Base-by-base conservation (phyloP, 2,113 vertebrate species). In the Rhea americana region DNA sequence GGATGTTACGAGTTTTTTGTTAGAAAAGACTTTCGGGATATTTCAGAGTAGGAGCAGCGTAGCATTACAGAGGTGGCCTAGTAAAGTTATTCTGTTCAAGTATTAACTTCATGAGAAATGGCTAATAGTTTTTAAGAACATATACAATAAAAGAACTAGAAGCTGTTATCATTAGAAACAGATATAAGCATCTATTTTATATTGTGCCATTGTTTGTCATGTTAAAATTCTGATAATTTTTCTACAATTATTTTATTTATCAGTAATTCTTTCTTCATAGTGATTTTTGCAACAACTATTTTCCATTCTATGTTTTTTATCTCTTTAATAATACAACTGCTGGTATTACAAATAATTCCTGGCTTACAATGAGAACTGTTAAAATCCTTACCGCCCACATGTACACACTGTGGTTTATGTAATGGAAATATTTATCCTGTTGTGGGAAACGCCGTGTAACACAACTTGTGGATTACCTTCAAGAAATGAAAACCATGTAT, bases 401-500 rank as follows among this genome's bases (percentile, higher is more conserved):
- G 68, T 82, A 62, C 16, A 17, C 35, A 56, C 41, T 73, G 83
- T 41, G 66, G 53, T 84, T 96, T 88, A 85, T 75, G n/a, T 92
- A 76, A 87, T 77, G 53, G 70, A 78, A 96, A 80, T 91, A 79
- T 71, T 93, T 68, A 75, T 63, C 39, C 35, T 84, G 53, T 67
- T 91, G 75, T 81, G 65, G 65, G 55, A 82, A 93, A 87, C 3
- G 19, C 51, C 13, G 3, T 86, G 48, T 67, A 74, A 51, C 51
- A 86, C 30, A 79, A 95, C 84, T 80, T 89, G 74, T 94, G 73
- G 74, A 82, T 87, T 79, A 79, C 63, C 58, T 88, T 85, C 51
- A 50, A 93, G 67, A 65, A 91, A 66, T 11, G 18, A 91, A 71
- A 80, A 26, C 26, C 91, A 79, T 7, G 0, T 75, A 11, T 7